Evolutionary conservation across 2,113 vertebrate genomes (phyloP), one percentile per base, ranked within the genome.

Genomic region (Hepsetus odoe): DNA sequence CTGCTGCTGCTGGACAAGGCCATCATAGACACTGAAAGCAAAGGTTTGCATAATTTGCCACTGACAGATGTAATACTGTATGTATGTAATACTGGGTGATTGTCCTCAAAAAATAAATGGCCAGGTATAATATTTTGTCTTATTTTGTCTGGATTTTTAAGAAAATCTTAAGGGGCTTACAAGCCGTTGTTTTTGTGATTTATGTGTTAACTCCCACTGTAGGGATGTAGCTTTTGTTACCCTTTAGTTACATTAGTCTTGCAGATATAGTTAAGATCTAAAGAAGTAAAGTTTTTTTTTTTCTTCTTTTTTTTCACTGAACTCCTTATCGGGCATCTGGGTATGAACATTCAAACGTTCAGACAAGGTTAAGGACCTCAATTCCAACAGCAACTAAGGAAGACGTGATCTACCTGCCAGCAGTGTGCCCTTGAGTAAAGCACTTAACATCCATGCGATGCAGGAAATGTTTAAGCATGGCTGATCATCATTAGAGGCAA

Each of bases 331-430:
- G 49, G 9, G 49, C 20, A 1, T 53, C 49, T 53, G 49, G 49
- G 20, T 22, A 8, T 20, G 49, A 53, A 5, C 20, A 9, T 53
- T 53, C n/a, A 0, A n/a, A 53, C 14, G 73, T 75, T 75, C 42
- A 75, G 35, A 18, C 64, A 74, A 64, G 55, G 73, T 75, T 75
- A 46, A 66, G 44, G 2, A 8, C 66, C 32, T 65, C 14, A 51
- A 65, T 51, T 30, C 9, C 30, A 75, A 44, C 73, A 65, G 46
- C 1, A 11, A 14, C 26, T 14, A 32, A 46, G 28, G n/a, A 24
- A 55, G 30, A 33, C 58, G 35, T 30, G 10, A 18, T 53, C n/a
- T 53, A 53, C 61, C 32, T 22, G 24, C 51, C n/a, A 22, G 51
- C 51, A 24, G 44, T 38, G 20, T 26, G 14, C 10, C 22, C n/a